Evolutionary conservation across 2,113 vertebrate species (phyloP).

Genomic region (Ariopsis seemanni): DNA sequence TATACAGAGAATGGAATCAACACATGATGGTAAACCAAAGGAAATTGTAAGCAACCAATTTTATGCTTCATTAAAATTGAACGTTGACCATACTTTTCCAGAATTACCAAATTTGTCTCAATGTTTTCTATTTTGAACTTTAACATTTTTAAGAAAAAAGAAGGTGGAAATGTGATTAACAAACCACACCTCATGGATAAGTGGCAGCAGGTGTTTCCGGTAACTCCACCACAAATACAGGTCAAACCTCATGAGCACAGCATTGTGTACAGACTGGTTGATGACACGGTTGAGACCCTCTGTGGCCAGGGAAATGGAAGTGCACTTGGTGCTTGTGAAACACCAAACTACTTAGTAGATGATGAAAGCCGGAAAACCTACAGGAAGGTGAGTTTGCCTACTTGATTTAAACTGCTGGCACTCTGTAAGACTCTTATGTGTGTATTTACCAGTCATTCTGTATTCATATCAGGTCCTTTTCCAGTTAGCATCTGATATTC

Average conservation of each 20-base stretch:
- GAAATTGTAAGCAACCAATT: conserved; percentile 45
- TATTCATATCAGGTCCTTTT: conserved; percentile 63
- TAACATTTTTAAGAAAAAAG: conserved; percentile 54
- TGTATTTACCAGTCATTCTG: conserved; percentile 12
- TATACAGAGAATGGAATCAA: conserved; percentile 18
- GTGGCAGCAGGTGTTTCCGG: conserved; percentile 64
- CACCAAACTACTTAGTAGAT: conserved; percentile 51
- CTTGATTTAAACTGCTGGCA: background rate
- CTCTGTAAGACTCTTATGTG: background rate
- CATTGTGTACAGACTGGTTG: conserved; percentile 58
- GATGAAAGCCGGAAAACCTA: conserved; percentile 66
- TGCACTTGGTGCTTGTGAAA: conserved; percentile 33
- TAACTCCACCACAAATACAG: conserved; percentile 55
- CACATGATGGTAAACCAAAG: conserved; percentile 19
- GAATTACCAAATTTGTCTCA: background rate
- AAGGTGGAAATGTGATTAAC: conserved; percentile 31
- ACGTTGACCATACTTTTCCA: background rate
- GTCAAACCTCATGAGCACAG: conserved; percentile 61
- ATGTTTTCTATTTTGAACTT: conserved; percentile 14
- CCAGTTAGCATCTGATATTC: conserved; percentile 65
- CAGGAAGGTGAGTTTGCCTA: conserved; percentile 61
- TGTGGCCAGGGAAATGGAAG: conserved; percentile 57
- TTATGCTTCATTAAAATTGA: background rate
- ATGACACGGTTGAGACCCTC: conserved; percentile 60
- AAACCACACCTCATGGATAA: conserved; percentile 59